These are phyloP conservation scores for Podarcis muralis DNA, from an alignment of 2,113 vertebrate genomes.

Conservation along the genomic window DNA sequence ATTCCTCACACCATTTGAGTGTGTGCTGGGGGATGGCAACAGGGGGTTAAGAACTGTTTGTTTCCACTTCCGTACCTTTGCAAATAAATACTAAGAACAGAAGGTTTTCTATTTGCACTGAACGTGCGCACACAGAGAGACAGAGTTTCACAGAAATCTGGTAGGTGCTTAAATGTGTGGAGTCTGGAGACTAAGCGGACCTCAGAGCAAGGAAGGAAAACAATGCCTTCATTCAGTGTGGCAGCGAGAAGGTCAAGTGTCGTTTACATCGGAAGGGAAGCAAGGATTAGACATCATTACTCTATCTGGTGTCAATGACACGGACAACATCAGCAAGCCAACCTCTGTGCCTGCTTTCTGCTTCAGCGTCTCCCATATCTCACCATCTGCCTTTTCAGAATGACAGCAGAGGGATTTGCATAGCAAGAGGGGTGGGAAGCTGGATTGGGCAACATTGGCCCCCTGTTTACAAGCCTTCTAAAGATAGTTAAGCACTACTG, in stretches of 20 bases:
- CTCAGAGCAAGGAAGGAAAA: not conserved
- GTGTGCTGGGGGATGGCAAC: not conserved
- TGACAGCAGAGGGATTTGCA: not conserved
- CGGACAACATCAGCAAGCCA: not conserved
- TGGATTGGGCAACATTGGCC: not conserved
- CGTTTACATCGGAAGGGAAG: constrained; percentile 16
- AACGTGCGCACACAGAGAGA: not conserved
- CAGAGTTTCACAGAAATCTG: not conserved
- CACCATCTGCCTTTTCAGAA: not conserved
- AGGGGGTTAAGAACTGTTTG: not conserved
- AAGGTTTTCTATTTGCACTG: not conserved
- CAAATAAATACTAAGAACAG: not conserved
- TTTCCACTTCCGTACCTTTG: not conserved
- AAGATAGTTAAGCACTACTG: not conserved
- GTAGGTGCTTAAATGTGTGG: not conserved
- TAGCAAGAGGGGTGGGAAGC: not conserved
- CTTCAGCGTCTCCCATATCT: not conserved
- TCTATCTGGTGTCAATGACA: not conserved
- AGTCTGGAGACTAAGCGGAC: not conserved
- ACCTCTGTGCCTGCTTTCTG: not conserved
- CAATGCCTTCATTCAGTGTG: not conserved
- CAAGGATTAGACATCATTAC: not conserved
- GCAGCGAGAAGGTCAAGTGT: not conserved
- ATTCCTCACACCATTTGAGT: not conserved
- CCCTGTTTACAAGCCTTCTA: not conserved